A percentile compares a stretch with the other conserved stretches of the same genome.
Evolutionary conservation across 2,113 vertebrate genomes (phyloP).

Genomic region (Chionomys nivalis): DNA sequence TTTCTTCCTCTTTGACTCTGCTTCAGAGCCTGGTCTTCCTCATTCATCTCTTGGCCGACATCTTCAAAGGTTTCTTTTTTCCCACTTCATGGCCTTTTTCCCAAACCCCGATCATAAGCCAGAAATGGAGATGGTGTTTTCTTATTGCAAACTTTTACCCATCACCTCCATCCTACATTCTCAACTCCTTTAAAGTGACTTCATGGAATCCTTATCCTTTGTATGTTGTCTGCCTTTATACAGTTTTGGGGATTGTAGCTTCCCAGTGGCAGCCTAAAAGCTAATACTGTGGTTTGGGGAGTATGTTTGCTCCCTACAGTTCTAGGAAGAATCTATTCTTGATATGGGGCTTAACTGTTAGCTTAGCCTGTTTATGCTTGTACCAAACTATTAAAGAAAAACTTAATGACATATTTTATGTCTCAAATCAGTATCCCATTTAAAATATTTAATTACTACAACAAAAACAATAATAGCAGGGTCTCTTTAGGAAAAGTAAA

Average conservation of each 20-base stretch:
- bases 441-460: conserved; percentile 33
- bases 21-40: not conserved
- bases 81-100: not conserved
- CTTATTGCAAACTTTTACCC: not conserved
- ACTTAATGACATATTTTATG: conserved; percentile 13
- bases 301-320: not conserved
- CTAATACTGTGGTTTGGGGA: not conserved
- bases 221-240: not conserved
- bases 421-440: not conserved
- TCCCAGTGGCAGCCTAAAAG: not conserved
- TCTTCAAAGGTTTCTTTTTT: not conserved
- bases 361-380: conserved; percentile 26
- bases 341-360: not conserved
- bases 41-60: not conserved
- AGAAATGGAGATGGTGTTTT: not conserved
- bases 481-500: not conserved
- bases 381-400: not conserved
- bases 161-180: not conserved
- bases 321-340: not conserved
- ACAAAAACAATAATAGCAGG: not conserved
- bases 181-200: not conserved
- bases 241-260: not conserved
- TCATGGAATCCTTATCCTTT: not conserved
- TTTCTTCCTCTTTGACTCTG: not conserved
- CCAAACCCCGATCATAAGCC: not conserved